Evolutionary conservation across 1,140 invertebrate genomes (phyloP).

Genomic region (Camponotus pennsylvanicus): DNA sequence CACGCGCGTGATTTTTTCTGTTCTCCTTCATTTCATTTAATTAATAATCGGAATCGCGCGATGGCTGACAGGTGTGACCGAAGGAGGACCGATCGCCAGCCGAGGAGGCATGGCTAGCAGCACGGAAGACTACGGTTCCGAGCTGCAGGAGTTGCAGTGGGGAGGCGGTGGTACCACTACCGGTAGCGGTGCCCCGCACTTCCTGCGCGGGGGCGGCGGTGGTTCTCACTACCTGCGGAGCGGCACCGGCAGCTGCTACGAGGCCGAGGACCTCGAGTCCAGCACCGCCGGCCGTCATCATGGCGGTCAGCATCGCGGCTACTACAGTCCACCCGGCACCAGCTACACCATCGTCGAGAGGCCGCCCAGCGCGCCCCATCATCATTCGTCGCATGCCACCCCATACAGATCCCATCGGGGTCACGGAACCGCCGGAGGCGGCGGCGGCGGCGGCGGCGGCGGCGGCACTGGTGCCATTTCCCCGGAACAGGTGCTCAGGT

Average conservation of each 20-base stretch:
- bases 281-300: constrained; percentile 66
- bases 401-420: constrained; percentile 87
- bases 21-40: neutral
- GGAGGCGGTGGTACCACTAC: constrained; percentile 81
- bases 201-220: constrained; percentile 83
- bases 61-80: constrained; percentile 79
- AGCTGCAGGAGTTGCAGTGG: constrained; percentile 88
- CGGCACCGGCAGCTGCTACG: constrained; percentile 82
- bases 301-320: constrained; percentile 81
- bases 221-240: constrained; percentile 79
- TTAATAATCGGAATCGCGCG: neutral
- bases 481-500: constrained; percentile 91
- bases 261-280: constrained; percentile 86
- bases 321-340: constrained; percentile 89
- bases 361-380: constrained; percentile 91
- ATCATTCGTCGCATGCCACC: constrained; percentile 87
- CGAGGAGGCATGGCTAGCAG: constrained; percentile 82
- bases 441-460: constrained; percentile 69
- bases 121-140: constrained; percentile 86
- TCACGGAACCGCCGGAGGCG: constrained; percentile 70
- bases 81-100: constrained; percentile 70
- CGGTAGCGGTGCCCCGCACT: constrained; percentile 69
- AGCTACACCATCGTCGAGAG: constrained; percentile 95
- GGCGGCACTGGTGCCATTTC: constrained; percentile 89
- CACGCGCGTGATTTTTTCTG: neutral